These are phyloP conservation scores for Scophthalmus maximus DNA, from an alignment of 2,113 vertebrate species.

Conservation along the genomic window DNA sequence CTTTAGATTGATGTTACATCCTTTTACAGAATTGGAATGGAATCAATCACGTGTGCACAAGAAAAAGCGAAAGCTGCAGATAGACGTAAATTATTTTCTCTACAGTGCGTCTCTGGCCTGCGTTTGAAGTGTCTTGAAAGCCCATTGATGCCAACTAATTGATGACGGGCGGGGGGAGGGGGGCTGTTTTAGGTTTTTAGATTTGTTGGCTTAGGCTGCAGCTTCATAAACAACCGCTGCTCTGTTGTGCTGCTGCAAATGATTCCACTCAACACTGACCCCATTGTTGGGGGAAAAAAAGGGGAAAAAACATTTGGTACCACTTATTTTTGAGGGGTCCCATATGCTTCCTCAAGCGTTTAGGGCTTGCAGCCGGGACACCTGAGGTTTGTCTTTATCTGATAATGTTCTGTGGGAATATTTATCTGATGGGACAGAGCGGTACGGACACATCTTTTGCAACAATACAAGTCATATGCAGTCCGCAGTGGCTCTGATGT, in stretches of 20 bases:
- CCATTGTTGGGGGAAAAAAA: conserved; percentile 70
- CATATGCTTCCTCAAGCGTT: conserved; percentile 52
- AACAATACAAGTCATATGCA: conserved; percentile 2
- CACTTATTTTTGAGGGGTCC: conserved; percentile 72
- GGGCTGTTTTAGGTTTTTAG: conserved; percentile 26
- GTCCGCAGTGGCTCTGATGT: neutral
- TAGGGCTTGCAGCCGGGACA: conserved; percentile 40
- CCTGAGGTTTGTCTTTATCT: conserved; percentile 55
- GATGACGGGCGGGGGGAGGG: conserved; percentile 9
- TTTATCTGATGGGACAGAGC: conserved; percentile 32
- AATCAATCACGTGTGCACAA: neutral
- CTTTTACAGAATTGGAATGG: conserved; percentile 1
- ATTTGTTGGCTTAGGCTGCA: conserved; percentile 31
- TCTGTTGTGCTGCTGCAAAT: conserved; percentile 42
- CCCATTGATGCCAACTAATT: conserved; percentile 15
- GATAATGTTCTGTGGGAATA: conserved; percentile 44
- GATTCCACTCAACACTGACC: conserved; percentile 72
- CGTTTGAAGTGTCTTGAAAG: conserved; percentile 27
- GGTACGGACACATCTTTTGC: conserved; percentile 6
- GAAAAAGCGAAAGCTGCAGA: conserved; percentile 16
- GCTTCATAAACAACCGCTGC: conserved; percentile 28
- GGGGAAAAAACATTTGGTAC: conserved; percentile 76
- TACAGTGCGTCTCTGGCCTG: neutral
- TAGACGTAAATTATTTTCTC: neutral
- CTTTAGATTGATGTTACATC: neutral